Percentiles rank a stretch among this genome's conserved stretches.
Conservation (phyloP, 2,888 invertebrate species). For the Leptothorax acervorum region DNA sequence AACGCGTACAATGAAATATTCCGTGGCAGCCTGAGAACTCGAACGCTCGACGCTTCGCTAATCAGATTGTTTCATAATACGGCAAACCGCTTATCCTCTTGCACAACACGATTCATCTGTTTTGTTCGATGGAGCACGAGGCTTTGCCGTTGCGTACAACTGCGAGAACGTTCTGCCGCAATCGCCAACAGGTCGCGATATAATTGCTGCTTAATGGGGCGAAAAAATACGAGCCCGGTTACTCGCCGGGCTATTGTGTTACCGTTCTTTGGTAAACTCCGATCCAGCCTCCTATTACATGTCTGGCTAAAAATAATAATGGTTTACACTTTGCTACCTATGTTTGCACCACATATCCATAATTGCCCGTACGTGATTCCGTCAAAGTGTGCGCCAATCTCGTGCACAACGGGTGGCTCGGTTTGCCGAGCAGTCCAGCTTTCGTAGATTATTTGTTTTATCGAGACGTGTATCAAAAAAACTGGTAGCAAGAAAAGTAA, state of each 20-base stretch:
- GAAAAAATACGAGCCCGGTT: constrained; percentile 71
- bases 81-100: constrained; percentile 12
- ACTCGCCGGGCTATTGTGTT: constrained; percentile 66
- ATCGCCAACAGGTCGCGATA: constrained; percentile 64
- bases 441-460: neutral
- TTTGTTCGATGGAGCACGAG: neutral
- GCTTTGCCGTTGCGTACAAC: neutral
- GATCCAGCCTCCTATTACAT: constrained; percentile 73
- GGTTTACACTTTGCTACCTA: constrained; percentile 81
- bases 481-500: neutral
- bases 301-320: constrained; percentile 80
- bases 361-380: constrained; percentile 70
- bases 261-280: constrained; percentile 60
- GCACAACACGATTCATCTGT: constrained; percentile 28
- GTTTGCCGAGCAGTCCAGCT: constrained; percentile 29
- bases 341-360: constrained; percentile 74
- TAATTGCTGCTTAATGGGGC: constrained; percentile 71
- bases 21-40: neutral
- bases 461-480: neutral
- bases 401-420: constrained; percentile 75
- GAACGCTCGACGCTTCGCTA: neutral
- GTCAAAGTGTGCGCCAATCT: constrained; percentile 70
- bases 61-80: constrained; percentile 33
- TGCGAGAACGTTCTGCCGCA: constrained; percentile 30
- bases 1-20: constrained; percentile 5